These are phyloP conservation scores for Orientallactaga bullata DNA, from an alignment of 2,113 vertebrate species.

Conservation along the genomic window DNA sequence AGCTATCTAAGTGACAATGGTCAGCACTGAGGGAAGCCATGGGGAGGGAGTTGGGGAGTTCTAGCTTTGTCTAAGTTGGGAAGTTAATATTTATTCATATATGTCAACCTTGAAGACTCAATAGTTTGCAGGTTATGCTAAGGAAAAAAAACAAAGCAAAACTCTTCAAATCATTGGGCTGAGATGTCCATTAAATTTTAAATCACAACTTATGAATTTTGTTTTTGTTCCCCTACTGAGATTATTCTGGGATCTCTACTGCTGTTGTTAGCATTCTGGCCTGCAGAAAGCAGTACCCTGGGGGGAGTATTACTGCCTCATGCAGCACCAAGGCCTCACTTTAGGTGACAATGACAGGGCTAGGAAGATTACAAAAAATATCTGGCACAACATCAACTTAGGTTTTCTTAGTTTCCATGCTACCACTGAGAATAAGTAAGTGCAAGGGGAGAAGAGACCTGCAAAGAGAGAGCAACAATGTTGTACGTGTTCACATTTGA, in stretches of 20 bases:
- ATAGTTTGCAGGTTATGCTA: neutral
- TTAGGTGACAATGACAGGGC: neutral
- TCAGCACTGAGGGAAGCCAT: neutral
- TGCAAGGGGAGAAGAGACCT: neutral
- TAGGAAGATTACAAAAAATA: neutral
- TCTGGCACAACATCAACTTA: neutral
- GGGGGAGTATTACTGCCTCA: neutral
- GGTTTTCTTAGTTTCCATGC: neutral
- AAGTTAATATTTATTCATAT: neutral
- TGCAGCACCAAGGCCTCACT: neutral
- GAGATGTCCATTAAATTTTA: neutral
- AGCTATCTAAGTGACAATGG: neutral
- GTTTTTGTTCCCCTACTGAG: neutral
- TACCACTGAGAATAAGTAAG: neutral
- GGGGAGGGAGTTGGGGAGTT: neutral
- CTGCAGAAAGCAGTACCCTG: neutral
- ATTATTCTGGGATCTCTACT: neutral
- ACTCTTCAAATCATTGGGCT: neutral
- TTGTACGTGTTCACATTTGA: neutral
- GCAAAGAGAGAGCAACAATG: neutral
- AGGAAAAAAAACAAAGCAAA: neutral
- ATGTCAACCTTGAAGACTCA: neutral
- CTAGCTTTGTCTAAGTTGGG: neutral
- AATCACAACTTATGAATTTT: conserved; percentile 15
- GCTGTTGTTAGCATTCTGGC: neutral